Evolutionary conservation across 2,888 invertebrate genomes (phyloP), one percentile per base, ranked within the genome.

Genomic region (Eumacrocentrus americanus): DNA sequence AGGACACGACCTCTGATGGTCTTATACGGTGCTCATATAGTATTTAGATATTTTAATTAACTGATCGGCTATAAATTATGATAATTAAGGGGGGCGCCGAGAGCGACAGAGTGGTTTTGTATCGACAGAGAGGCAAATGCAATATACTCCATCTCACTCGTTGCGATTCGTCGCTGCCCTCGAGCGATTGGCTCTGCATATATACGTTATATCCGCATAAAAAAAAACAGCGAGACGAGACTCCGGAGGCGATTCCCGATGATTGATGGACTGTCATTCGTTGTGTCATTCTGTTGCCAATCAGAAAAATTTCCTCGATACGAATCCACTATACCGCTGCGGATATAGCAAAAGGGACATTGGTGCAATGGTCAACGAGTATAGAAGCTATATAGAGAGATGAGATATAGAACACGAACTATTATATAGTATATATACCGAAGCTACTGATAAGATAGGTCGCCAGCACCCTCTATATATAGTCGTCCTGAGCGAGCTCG

Each of bases 11-110:
- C 35, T 40, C 44, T 68, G 63, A 63, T 55, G 54, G 58, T 70
- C 69, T 70, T 72, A 67, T 67, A 64, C 56, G 66, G 63, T 60
- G 61, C 63, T 65, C 61, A 67, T 25, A 46, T 63, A 58, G 66
- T 74, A 76, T 78, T 78, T 78, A 73, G 78, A 79, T 78, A 77
- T 78, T 78, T 78, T 79, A 78, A 79, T 78, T 77, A 77, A 73
- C 71, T 70, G 71, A 74, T 75, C 65, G 73, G 72, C 75, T 69
- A 77, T 78, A 79, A 78, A 78, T 78, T 79, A 79, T 77, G 75
- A 73, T 78, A 74, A 78, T 78, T 71, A 67, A 69, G 68, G 64
- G 61, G 42, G 56, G 51, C 57, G 60, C 29, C 46, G 58, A 58
- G 59, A 62, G 63, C 62, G 62, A 58, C 62, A n/a, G n/a, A n/a